Conservation (phyloP, 2,888 invertebrate species). For the Ypsolopha sequella region DNA sequence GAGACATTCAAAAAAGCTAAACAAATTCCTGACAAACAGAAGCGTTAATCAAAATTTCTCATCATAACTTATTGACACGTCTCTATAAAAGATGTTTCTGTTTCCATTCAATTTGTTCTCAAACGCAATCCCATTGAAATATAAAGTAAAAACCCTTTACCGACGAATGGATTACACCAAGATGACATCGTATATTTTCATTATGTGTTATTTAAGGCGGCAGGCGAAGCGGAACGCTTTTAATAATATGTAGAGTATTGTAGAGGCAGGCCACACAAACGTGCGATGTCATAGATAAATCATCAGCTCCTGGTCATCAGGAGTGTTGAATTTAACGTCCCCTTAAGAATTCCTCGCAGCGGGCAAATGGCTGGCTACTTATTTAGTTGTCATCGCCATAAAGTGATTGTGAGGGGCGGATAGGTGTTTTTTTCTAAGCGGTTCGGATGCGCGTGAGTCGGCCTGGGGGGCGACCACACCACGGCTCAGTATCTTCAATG, state of each 20-base stretch:
- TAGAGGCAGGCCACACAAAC: slow-evolving; percentile 14
- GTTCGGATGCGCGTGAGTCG: slow-evolving; percentile 14
- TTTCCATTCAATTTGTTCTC: background rate
- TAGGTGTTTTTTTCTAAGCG: slow-evolving; percentile 32
- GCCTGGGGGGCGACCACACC: slow-evolving; percentile 63
- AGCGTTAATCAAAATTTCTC: background rate
- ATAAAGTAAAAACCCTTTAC: slow-evolving; percentile 38
- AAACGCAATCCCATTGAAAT: slow-evolving; percentile 22
- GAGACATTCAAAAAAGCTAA: background rate
- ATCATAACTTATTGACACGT: background rate
- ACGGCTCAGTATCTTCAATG: slow-evolving; percentile 25
- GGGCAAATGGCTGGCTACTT: slow-evolving; percentile 33
- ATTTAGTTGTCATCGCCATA: slow-evolving; percentile 53
- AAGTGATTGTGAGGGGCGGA: slow-evolving; percentile 44
- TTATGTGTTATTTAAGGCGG: slow-evolving; percentile 9
- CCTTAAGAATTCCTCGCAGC: slow-evolving; percentile 32
- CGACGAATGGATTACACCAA: slow-evolving; percentile 38
- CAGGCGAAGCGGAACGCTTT: slow-evolving; percentile 15
- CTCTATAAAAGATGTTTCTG: background rate
- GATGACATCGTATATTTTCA: slow-evolving; percentile 56
- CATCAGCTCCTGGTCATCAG: slow-evolving; percentile 38
- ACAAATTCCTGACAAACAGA: background rate
- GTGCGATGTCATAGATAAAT: slow-evolving; percentile 53
- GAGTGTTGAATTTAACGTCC: slow-evolving; percentile 61
- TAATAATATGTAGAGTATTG: slow-evolving; percentile 12